Evolutionary conservation across 2,113 vertebrate species (phyloP).

Genomic region (Dromaius novaehollandiae): DNA sequence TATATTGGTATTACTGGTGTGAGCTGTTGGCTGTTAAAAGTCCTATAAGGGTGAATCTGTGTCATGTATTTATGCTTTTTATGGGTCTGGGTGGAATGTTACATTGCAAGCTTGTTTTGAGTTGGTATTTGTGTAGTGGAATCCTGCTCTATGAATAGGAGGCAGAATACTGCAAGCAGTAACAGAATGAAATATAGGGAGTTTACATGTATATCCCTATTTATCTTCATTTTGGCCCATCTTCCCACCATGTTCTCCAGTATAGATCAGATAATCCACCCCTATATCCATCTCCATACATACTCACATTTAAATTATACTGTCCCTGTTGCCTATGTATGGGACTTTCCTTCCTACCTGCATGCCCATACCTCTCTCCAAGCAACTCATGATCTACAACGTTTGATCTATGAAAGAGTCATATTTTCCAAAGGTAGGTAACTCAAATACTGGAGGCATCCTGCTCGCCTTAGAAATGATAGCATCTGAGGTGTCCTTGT

Average conservation of each 20-base stretch:
- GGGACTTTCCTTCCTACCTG: neutral
- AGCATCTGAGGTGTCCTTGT: neutral
- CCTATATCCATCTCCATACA: neutral
- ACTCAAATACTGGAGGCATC: neutral
- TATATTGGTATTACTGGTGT: neutral
- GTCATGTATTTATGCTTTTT: neutral
- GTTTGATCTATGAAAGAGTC: neutral
- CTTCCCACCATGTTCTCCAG: neutral
- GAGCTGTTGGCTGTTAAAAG: neutral
- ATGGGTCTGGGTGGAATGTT: neutral
- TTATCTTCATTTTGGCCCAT: neutral
- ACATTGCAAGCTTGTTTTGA: neutral
- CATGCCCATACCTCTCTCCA: neutral
- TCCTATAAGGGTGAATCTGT: neutral
- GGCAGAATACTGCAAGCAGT: neutral
- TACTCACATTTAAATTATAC: neutral
- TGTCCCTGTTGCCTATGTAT: neutral
- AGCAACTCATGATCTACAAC: neutral
- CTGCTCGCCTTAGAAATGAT: fast-evolving
- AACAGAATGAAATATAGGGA: neutral
- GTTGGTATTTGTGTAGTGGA: neutral
- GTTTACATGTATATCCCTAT: neutral
- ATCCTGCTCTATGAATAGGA: neutral
- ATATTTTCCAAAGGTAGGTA: neutral
- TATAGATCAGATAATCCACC: neutral